Evolutionary conservation across 2,888 invertebrate species (phyloP).

Genomic region (Drosophila neotestacea): DNA sequence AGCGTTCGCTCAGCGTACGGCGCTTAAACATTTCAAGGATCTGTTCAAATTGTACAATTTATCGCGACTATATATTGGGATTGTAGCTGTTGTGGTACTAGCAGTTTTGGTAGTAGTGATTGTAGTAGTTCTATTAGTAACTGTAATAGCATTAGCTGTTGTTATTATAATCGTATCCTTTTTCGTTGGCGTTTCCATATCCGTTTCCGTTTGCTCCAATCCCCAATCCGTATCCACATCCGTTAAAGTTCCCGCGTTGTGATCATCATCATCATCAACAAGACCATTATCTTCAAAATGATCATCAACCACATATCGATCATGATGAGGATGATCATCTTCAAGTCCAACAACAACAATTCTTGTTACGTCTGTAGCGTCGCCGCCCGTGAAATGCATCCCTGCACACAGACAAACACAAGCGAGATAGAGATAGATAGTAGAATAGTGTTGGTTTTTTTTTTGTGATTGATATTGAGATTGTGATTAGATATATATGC

Average conservation of each 20-base stretch:
- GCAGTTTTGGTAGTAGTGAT: constrained; percentile 39
- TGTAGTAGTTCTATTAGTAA: constrained; percentile 31
- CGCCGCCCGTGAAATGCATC: constrained; percentile 83
- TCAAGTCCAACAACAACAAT: constrained; percentile 65
- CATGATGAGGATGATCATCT: constrained; percentile 31
- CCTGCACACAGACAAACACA: constrained; percentile 88
- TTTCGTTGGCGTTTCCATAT: constrained; percentile 21
- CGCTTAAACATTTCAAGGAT: constrained; percentile 71
- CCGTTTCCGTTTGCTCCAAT: constrained; percentile 16
- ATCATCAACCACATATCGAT: constrained; percentile 32
- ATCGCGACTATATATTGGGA: constrained; percentile 67
- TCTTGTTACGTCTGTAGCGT: constrained; percentile 37
- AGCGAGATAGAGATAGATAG: constrained; percentile 85
- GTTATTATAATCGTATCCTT: constrained; percentile 2
- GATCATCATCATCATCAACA: constrained; percentile 22
- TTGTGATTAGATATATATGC: constrained; percentile 51
- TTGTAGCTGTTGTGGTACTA: constrained; percentile 47
- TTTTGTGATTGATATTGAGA: constrained; percentile 50
- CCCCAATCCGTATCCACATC: constrained; percentile 15
- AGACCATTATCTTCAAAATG: constrained; percentile 30
- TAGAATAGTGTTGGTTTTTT: constrained; percentile 76
- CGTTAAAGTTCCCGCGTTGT: constrained; percentile 39
- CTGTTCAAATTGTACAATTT: constrained; percentile 74
- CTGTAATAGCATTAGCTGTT: constrained; percentile 25
- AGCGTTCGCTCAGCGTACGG: constrained; percentile 50